Conservation (phyloP, 2,888 invertebrate genomes). For the Seira musarum region DNA sequence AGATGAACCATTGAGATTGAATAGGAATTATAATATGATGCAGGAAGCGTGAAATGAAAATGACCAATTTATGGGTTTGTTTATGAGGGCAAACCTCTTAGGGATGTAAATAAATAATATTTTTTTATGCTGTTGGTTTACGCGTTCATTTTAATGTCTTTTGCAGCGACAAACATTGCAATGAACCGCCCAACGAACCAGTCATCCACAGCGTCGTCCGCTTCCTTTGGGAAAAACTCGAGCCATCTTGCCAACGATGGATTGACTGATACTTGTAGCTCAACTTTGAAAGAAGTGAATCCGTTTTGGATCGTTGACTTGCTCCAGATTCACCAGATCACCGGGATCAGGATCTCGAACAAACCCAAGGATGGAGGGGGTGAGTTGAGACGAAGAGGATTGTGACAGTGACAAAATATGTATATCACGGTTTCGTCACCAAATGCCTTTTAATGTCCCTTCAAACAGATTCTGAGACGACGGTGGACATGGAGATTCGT, state of each 20-base stretch:
- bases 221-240: constrained; percentile 82
- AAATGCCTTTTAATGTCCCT: background rate
- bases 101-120: too few relatives aligned
- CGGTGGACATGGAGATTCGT: constrained; percentile 71
- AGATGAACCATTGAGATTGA: constrained; percentile 27
- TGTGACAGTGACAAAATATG: too few relatives aligned
- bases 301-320: constrained; percentile 96
- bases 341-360: constrained; percentile 89
- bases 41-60: constrained; percentile 45
- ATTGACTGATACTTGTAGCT: constrained; percentile 87
- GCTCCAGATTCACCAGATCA: constrained; percentile 85
- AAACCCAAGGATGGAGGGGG: constrained; percentile 74
- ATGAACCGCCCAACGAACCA: constrained; percentile 91
- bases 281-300: constrained; percentile 87
- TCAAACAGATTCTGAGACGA: constrained; percentile 31
- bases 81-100: background rate
- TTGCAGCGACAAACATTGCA: constrained; percentile 85
- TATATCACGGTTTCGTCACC: constrained; percentile 4
- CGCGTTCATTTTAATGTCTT: background rate
- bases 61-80: background rate
- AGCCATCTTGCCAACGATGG: constrained; percentile 92
- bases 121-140: too few relatives aligned
- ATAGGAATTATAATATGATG: background rate
- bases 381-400: background rate
- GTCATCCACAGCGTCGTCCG: constrained; percentile 79